A percentile compares a stretch with the other conserved stretches of the same genome.
phyloP scores from a whole-genome alignment of 2,888 invertebrate species.

The Epistrophe eligans region DNA sequence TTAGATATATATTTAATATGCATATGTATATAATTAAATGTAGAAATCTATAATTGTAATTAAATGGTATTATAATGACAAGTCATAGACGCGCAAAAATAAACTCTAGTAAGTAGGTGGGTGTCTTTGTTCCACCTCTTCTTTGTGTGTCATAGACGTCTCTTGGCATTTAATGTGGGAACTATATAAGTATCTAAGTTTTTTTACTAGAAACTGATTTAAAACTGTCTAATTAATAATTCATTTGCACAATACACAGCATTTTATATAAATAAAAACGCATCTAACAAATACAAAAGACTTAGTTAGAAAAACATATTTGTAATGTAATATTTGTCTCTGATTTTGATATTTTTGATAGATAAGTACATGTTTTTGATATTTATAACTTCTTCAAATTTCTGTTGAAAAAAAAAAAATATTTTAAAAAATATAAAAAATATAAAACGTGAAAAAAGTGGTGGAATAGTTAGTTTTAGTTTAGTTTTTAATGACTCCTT shows the following conservation, averaged over 20 bases:
- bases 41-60: neutral
- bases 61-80: conserved; percentile 4
- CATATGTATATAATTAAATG: neutral
- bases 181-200: neutral
- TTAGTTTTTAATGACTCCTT: too few species aligned
- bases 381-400: too few species aligned
- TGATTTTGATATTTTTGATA: neutral
- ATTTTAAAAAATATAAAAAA: too few species aligned
- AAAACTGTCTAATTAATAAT: conserved; percentile 1
- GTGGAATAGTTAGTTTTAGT: too few species aligned
- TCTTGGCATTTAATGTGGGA: conserved; percentile 2
- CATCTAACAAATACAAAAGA: neutral
- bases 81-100: neutral
- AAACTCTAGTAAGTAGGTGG: neutral
- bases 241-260: neutral
- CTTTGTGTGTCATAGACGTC: neutral
- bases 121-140: neutral
- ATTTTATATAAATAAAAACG: neutral
- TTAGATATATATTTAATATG: neutral
- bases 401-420: too few species aligned
- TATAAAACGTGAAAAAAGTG: too few species aligned
- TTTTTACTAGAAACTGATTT: neutral
- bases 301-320: neutral
- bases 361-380: neutral
- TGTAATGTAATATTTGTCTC: neutral